These are phyloP conservation scores for Cosmorhoe ocellata DNA, from an alignment of 2,888 invertebrate species.

Conservation along the genomic window DNA sequence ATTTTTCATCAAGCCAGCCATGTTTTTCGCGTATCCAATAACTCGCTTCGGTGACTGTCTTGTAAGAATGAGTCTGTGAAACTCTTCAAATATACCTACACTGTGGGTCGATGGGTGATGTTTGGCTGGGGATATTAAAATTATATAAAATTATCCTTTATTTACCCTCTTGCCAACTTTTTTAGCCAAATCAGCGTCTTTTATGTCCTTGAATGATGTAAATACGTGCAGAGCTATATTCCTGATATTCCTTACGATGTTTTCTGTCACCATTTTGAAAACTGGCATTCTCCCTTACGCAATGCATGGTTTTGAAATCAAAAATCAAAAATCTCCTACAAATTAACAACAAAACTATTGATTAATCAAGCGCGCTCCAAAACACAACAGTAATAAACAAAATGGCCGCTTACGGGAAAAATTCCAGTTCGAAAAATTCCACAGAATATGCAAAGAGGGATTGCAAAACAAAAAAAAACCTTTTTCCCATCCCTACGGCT, in stretches of 20 bases:
- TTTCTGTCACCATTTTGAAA: too few species aligned
- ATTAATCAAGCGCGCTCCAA: too few species aligned
- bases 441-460: conserved; percentile 1
- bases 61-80: conserved; percentile 41
- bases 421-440: not conserved
- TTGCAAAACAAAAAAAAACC: conserved; percentile 3
- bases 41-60: conserved; percentile 41
- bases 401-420: not conserved
- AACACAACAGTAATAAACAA: not conserved
- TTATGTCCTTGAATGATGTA: too few species aligned
- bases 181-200: too few species aligned
- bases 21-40: conserved; percentile 49
- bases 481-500: conserved; percentile 14
- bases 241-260: too few species aligned
- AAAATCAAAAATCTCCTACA: too few species aligned
- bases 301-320: too few species aligned
- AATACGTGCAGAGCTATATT: too few species aligned
- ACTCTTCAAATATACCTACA: conserved; percentile 8
- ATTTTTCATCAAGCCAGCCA: conserved; percentile 37
- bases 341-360: too few species aligned
- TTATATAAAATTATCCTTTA: too few species aligned
- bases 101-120: conserved; percentile 18
- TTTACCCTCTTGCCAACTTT: too few species aligned
- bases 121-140: not conserved
- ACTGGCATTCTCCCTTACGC: too few species aligned